These are phyloP conservation scores for Noctua janthe DNA, from an alignment of 2,888 invertebrate genomes.

Conservation along the genomic window DNA sequence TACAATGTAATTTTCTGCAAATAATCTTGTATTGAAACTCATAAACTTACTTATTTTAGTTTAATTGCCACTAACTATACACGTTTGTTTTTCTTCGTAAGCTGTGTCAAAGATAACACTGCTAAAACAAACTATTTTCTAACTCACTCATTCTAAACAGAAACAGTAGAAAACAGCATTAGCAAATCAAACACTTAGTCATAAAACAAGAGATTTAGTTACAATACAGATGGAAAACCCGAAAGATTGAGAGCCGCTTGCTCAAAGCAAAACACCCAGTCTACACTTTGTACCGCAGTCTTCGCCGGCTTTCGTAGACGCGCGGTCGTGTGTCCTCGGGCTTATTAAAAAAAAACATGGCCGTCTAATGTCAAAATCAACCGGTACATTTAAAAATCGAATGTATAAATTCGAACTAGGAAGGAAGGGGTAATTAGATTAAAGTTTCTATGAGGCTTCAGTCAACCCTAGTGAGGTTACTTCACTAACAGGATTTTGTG, in stretches of 20 bases:
- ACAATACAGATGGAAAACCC: conserved; percentile 61
- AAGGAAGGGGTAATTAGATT: conserved; percentile 77
- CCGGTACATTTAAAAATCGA: conserved; percentile 57
- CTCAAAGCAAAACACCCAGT: conserved; percentile 77
- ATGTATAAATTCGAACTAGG: conserved; percentile 53
- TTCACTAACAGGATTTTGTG: conserved; percentile 76
- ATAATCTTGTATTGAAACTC: background rate
- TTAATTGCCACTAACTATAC: background rate
- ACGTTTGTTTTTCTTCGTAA: background rate
- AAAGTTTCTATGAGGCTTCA: conserved; percentile 80
- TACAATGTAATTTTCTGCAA: background rate
- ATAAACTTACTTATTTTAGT: background rate
- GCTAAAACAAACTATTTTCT: conserved; percentile 29
- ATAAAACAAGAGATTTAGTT: conserved; percentile 51
- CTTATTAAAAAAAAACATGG: conserved; percentile 43
- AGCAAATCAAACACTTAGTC: conserved; percentile 60
- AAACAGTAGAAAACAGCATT: conserved; percentile 54
- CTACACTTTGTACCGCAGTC: conserved; percentile 70
- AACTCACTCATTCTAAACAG: conserved; percentile 18
- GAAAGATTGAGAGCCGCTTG: conserved; percentile 80
- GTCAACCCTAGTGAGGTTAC: conserved; percentile 74
- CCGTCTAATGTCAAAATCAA: conserved; percentile 49
- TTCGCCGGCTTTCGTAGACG: conserved; percentile 70
- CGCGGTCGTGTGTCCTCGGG: conserved; percentile 71
- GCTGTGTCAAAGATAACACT: background rate